Percentiles rank a stretch among this genome's conserved stretches.
phyloP scores from a whole-genome alignment of 2,888 invertebrate genomes.

The Strigamia maritima region DNA sequence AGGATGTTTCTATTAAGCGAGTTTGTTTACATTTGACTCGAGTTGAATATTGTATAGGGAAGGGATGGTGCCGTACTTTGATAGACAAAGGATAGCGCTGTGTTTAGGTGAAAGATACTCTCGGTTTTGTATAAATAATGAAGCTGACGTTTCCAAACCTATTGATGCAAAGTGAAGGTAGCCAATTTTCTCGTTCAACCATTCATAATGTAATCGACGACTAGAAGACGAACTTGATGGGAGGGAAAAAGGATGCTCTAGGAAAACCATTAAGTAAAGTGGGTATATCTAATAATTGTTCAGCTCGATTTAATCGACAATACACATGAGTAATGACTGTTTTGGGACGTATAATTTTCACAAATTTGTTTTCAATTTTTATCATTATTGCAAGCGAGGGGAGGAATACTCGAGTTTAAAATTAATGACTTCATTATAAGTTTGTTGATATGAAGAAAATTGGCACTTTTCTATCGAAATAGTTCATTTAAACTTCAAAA shows the following conservation, averaged over 20 bases:
- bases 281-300: constrained; percentile 4
- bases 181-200: constrained; percentile 23
- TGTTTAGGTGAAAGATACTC: constrained; percentile 4
- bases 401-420: background rate
- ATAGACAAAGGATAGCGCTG: background rate
- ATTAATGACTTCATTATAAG: background rate
- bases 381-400: background rate
- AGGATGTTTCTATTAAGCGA: constrained; percentile 1
- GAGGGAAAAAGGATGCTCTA: background rate
- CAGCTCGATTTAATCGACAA: constrained; percentile 5
- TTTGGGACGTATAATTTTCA: background rate
- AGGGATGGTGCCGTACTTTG: background rate
- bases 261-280: background rate
- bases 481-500: no score
- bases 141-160: background rate
- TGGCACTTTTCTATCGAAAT: no score
- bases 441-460: background rate
- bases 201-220: constrained; percentile 1
- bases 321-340: background rate
- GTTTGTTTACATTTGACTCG: constrained; percentile 1
- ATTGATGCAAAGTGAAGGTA: background rate
- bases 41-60: constrained; percentile 4
- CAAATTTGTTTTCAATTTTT: constrained; percentile 11
- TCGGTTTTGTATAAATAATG: background rate
- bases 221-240: background rate